Base-by-base conservation (phyloP, 2,797 vertebrate genomes). In the Brotula barbata region DNA sequence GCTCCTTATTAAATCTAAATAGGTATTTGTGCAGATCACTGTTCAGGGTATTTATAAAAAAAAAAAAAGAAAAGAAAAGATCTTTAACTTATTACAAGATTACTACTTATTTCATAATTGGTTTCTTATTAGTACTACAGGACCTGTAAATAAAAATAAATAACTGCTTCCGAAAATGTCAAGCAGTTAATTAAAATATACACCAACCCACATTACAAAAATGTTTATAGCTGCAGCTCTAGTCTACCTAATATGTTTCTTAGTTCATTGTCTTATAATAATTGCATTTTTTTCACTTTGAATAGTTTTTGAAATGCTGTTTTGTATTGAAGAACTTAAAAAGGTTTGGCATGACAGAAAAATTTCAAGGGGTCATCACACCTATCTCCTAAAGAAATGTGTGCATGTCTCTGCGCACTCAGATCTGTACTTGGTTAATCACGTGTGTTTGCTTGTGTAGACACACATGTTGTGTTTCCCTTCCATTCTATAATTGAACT, bases 341-440 rank as follows among this genome's bases (percentile, higher is more conserved):
- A 64, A 67, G 37, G 71, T 71, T 58, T 73, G 82, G 67, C 51
- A 80, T 74, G 68, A 47, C 55, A 64, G 56, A 69, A 81, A 80
- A 81, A 68, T 49, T 63, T 69, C 28, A 48, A 37, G 63, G 55
- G 61, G 66, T 57, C 58, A 57, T 52, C 6, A 23, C 51, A 59
- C 36, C 37, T 33, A 33, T 7, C 31, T 10, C 6, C 31, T 51
- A 43, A 36, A 40, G 21, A 33, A 31, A 21, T 50, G 49, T 54
- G 65, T 41, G 45, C 17, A 3, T 51, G 48, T n/a, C 12, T 28
- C 5, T 47, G 37, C 53, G n/a, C 36, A 25, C 44, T 39, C 33
- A 21, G 11, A 50, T 61, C 51, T 64, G 16, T 16, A 49, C 25
- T 40, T 50, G 31, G 33, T 28, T 65, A 14, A 46, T 36, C 10